Evolutionary conservation across 2,113 vertebrate species (phyloP).

Genomic region (Rattus rattus): DNA sequence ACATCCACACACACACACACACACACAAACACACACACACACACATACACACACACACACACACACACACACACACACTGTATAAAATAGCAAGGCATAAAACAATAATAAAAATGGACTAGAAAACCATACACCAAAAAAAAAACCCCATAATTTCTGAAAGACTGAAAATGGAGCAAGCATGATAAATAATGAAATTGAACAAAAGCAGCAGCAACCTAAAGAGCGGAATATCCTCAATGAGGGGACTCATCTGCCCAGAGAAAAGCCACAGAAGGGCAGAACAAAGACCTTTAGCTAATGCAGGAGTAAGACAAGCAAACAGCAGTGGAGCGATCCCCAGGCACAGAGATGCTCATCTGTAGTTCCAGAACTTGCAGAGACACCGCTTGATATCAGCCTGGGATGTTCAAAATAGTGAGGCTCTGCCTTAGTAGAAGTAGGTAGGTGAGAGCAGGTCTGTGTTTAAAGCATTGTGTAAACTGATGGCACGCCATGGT

Average conservation of each 20-base stretch:
- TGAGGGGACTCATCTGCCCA: not conserved
- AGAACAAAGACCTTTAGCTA: not conserved
- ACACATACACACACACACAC: too few species aligned
- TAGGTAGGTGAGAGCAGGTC: not conserved
- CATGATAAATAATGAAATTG: not conserved
- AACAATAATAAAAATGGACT: too few species aligned
- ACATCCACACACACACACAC: too few species aligned
- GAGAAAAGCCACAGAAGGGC: not conserved
- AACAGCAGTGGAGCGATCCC: not conserved
- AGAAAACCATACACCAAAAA: too few species aligned
- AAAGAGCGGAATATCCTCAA: not conserved
- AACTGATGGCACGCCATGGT: not conserved
- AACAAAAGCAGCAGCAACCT: slow-evolving; percentile 16
- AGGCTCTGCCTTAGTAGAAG: not conserved
- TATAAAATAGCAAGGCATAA: too few species aligned
- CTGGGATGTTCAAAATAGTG: not conserved
- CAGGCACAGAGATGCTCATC: not conserved
- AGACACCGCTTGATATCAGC: not conserved
- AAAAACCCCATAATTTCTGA: not conserved
- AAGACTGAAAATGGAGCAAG: slow-evolving; percentile 33
- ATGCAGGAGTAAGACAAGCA: not conserved
- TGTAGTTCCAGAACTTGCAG: not conserved
- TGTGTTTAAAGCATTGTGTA: not conserved
- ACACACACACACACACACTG: too few species aligned
- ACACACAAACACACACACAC: too few species aligned